These are phyloP conservation scores for Onychostoma macrolepis DNA, from an alignment of 2,113 vertebrate genomes.

Conservation along the genomic window DNA sequence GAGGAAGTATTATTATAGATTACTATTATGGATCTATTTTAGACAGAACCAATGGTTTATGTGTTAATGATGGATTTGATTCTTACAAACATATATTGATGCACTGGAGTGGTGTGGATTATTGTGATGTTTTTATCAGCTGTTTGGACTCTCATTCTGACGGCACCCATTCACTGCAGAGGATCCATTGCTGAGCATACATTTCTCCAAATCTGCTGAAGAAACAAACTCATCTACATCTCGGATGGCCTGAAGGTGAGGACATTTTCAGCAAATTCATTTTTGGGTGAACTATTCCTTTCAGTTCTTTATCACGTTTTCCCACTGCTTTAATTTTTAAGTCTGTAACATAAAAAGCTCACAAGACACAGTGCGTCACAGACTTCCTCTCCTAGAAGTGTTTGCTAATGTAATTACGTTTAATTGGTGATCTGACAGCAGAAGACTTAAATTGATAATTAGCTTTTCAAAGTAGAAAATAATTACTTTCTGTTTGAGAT, in stretches of 20 bases:
- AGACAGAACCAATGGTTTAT: too few relatives aligned
- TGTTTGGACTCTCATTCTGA: neutral
- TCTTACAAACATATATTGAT: too few relatives aligned
- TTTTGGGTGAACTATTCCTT: neutral
- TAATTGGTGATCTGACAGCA: conserved; percentile 55
- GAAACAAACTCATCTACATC: neutral
- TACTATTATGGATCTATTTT: too few relatives aligned
- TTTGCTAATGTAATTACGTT: conserved; percentile 54
- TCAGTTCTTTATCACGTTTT: neutral
- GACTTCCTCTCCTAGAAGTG: conserved; percentile 47
- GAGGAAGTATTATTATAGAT: too few relatives aligned
- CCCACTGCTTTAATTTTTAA: neutral
- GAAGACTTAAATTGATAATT: conserved; percentile 51
- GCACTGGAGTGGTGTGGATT: too few relatives aligned
- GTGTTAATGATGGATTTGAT: too few relatives aligned
- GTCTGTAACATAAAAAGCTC: neutral
- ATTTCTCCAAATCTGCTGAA: neutral
- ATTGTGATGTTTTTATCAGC: too few relatives aligned
- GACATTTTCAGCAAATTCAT: neutral
- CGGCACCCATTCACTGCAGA: neutral
- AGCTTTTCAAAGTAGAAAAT: conserved; percentile 44
- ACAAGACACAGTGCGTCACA: neutral
- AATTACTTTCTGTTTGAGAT: conserved; percentile 45
- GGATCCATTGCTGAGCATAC: neutral
- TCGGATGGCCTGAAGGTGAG: neutral